phyloP scores from a whole-genome alignment of 2,113 vertebrate genomes.

The Shinisaurus crocodilurus region DNA sequence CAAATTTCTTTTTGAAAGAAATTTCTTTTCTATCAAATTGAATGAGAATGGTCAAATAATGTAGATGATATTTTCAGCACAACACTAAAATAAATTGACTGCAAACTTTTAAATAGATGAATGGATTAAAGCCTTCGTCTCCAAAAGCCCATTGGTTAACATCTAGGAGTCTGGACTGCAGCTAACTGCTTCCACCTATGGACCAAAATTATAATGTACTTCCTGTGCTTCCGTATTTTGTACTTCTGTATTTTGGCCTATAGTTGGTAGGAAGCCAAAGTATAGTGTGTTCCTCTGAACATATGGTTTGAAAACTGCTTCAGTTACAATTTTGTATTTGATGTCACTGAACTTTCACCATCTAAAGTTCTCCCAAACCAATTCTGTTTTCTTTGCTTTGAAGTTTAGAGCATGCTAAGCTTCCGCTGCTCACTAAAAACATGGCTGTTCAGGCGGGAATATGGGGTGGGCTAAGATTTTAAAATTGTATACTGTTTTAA shows the following conservation, averaged over 20 bases:
- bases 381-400: not conserved
- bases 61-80: too few relatives aligned
- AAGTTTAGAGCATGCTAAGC: not conserved
- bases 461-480: too few relatives aligned
- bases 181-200: not conserved
- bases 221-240: too few relatives aligned
- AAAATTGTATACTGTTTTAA: too few relatives aligned
- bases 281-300: not conserved
- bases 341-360: not conserved
- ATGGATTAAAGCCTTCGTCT: not conserved
- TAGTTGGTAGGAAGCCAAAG: not conserved
- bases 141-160: not conserved
- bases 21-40: too few relatives aligned
- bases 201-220: not conserved
- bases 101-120: not conserved
- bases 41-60: too few relatives aligned
- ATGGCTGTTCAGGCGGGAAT: too few relatives aligned
- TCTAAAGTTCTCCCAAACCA: not conserved
- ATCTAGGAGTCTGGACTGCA: not conserved
- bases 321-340: not conserved
- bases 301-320: not conserved
- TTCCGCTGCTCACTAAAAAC: too few relatives aligned
- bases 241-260: not conserved
- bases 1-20: too few relatives aligned
- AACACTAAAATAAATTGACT: too few relatives aligned